phyloP scores from a whole-genome alignment of 2,797 vertebrate species.

The Anabas testudineus region DNA sequence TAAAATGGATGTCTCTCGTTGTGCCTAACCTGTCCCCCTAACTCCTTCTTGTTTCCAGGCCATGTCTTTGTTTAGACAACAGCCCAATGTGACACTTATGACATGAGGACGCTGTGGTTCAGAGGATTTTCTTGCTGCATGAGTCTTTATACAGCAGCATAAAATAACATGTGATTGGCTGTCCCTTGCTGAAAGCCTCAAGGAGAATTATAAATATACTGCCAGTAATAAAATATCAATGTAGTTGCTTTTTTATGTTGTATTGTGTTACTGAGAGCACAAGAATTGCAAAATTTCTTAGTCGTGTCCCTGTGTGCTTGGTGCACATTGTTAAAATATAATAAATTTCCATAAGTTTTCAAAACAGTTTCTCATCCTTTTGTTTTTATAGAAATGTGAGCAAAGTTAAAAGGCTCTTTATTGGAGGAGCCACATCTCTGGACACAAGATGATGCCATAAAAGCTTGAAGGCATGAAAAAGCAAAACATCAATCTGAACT shows the following conservation, averaged over 20 bases:
- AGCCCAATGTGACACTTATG: conserved; percentile 76
- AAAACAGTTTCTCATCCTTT: conserved; percentile 75
- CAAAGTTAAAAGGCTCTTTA: conserved; percentile 88
- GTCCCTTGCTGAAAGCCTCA: conserved; percentile 71
- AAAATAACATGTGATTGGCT: conserved; percentile 70
- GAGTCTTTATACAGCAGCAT: conserved; percentile 69
- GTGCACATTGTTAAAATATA: conserved; percentile 53
- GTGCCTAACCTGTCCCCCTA: conserved; percentile 81
- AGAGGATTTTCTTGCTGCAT: conserved; percentile 68
- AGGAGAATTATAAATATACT: conserved; percentile 74
- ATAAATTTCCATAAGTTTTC: conserved; percentile 72
- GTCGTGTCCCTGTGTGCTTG: conserved; percentile 32
- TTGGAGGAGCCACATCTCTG: conserved; percentile 85
- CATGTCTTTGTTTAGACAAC: conserved; percentile 82
- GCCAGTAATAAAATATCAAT: conserved; percentile 64
- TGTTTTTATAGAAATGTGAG: conserved; percentile 82
- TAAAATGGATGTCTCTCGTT: conserved; percentile 85
- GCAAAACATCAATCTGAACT: conserved; percentile 87
- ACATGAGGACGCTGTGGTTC: conserved; percentile 70
- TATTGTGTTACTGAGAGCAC: conserved; percentile 37
- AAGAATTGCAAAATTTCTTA: conserved; percentile 31
- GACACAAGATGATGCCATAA: conserved; percentile 89
- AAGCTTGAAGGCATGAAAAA: conserved; percentile 82
- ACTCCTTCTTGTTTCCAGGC: conserved; percentile 80
- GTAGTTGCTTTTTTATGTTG: conserved; percentile 52